These are phyloP conservation scores for Plebejus anna DNA, from an alignment of 2,888 invertebrate genomes.

Conservation along the genomic window DNA sequence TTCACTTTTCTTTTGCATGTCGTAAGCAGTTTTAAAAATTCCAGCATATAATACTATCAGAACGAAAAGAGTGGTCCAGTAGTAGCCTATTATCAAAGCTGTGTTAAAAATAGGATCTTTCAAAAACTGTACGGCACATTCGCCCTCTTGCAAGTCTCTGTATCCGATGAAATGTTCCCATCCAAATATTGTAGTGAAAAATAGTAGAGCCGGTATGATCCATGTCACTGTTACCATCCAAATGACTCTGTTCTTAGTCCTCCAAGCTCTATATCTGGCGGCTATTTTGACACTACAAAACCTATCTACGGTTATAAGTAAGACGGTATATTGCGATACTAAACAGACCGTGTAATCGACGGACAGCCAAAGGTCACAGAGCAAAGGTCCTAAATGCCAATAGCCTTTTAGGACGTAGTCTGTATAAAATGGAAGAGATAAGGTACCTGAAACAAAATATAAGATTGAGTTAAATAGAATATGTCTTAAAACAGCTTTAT, in stretches of 20 bases:
- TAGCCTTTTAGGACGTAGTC: conserved; percentile 97
- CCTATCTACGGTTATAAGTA: conserved; percentile 98
- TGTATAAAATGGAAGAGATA: conserved; percentile 99
- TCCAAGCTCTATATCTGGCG: conserved; percentile 97
- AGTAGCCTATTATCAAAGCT: conserved; percentile 96
- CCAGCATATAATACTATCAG: conserved; percentile 97
- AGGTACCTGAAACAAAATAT: conserved; percentile 84
- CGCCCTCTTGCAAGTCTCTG: conserved; percentile 90
- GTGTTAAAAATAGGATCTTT: conserved; percentile 99
- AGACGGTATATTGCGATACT: conserved; percentile 99
- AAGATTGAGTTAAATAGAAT: background rate
- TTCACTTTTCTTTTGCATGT: conserved; percentile 98
- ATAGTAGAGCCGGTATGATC: conserved; percentile 97
- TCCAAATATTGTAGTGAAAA: conserved; percentile 98
- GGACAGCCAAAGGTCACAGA: conserved; percentile 99
- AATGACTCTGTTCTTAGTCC: conserved; percentile 94
- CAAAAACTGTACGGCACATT: conserved; percentile 98
- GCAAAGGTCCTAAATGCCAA: conserved; percentile 97
- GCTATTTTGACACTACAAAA: conserved; percentile 99
- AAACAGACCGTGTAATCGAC: conserved; percentile 99
- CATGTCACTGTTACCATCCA: conserved; percentile 98
- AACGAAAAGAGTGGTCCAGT: conserved; percentile 98
- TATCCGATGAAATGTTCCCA: conserved; percentile 99
- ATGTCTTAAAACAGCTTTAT: background rate
- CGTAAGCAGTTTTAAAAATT: conserved; percentile 97